Evolutionary conservation across 2,888 invertebrate species (phyloP), one percentile per base, ranked within the genome.

Genomic region (Acleris laterana): DNA sequence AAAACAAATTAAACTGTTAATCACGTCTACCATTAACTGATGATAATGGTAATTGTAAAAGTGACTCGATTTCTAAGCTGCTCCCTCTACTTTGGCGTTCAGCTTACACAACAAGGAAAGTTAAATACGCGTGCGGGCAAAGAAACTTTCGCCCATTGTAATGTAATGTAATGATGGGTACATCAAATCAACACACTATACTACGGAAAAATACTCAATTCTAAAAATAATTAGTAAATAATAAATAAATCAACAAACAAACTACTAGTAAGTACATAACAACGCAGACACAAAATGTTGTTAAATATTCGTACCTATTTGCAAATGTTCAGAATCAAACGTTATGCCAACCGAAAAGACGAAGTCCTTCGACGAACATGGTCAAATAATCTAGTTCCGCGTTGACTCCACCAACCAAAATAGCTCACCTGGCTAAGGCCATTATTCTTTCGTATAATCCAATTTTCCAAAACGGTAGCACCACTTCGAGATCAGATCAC

Each of bases 371-470:
- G 88, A 85, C 80, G 84, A 83, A 81, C 81, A 88, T 85, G 85
- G 86, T 87, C 87, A 89, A 89, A 87, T 85, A 88, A 87, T 89
- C 86, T 86, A 90, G 88, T 92, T 92, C 91, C 91, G 91, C 81
- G 90, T 91, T 90, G 90, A 90, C 89, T 89, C 83, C 87, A 91
- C 87, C 90, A 90, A 90, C 90, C 82, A 88, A 91, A 92, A 93
- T 92, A 93, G 87, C 93, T 92, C 87, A 93, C 93, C 93, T 93
- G 88, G 93, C 93, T 93, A 93, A 92, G 89, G 93, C 93, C 93
- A 93, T 93, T 87, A 90, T 92, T 87, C 88, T 85, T 87, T 90
- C 87, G 90, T 90, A 90, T 86, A 92, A 93, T 93, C 93, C 93
- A 92, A 92, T 89, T 90, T 90, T 89, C 88, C 89, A 87, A 87